phyloP scores from a whole-genome alignment of 2,888 invertebrate species.

The Boloria euphrosyne region DNA sequence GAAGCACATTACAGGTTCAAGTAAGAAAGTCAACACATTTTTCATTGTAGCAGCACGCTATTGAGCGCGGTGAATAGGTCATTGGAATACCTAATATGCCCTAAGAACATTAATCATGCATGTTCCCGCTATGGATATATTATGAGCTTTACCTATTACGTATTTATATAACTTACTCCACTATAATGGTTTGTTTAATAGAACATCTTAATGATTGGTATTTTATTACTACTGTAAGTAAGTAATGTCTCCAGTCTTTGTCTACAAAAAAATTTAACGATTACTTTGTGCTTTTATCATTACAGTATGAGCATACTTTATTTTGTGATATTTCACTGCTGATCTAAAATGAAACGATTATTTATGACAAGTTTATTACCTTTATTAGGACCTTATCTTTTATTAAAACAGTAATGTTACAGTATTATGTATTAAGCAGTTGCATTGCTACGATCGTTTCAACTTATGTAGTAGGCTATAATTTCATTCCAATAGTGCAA shows the following conservation, averaged over 20 bases:
- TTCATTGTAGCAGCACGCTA: constrained; percentile 29
- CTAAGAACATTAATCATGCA: constrained; percentile 33
- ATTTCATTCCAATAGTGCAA: background rate
- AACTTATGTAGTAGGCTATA: background rate
- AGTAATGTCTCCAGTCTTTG: background rate
- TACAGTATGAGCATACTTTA: too few relatives aligned
- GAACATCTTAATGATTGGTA: background rate
- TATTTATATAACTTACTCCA: constrained; percentile 3
- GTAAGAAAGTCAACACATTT: constrained; percentile 31
- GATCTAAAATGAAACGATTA: too few relatives aligned
- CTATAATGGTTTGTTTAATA: background rate
- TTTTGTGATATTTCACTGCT: too few relatives aligned
- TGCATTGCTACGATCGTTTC: background rate
- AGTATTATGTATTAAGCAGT: background rate
- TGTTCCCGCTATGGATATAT: constrained; percentile 20
- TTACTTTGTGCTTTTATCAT: too few relatives aligned
- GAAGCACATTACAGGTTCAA: constrained; percentile 14
- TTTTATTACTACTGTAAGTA: background rate
- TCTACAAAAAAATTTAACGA: too few relatives aligned
- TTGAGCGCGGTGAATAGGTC: constrained; percentile 37
- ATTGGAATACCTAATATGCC: constrained; percentile 35
- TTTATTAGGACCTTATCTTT: too few relatives aligned
- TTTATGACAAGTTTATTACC: too few relatives aligned
- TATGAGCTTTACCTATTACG: constrained; percentile 21
- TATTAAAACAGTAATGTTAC: too few relatives aligned